Evolutionary conservation across 2,888 invertebrate species (phyloP).

Genomic region (Volucella inanis): DNA sequence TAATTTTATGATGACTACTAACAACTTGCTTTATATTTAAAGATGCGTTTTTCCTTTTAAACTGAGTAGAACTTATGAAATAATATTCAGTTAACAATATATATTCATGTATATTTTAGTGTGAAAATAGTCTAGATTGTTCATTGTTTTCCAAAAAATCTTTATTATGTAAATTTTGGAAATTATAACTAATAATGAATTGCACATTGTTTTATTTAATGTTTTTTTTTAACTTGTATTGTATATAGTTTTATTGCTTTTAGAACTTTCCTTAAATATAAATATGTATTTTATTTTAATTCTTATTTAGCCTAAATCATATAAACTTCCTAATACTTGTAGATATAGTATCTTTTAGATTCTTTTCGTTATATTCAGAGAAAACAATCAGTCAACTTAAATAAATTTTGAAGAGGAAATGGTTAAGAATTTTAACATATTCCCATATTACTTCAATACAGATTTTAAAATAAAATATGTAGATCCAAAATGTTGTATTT

Average conservation of each 20-base stretch:
- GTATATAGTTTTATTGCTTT: slow-evolving; percentile 81
- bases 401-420: slow-evolving; percentile 51
- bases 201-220: slow-evolving; percentile 61
- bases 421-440: slow-evolving; percentile 49
- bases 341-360: slow-evolving; percentile 59
- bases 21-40: slow-evolving; percentile 17
- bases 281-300: slow-evolving; percentile 74
- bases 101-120: slow-evolving; percentile 35
- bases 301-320: slow-evolving; percentile 65
- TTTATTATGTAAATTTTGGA: slow-evolving; percentile 46
- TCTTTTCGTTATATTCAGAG: slow-evolving; percentile 66
- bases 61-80: slow-evolving; percentile 30
- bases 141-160: slow-evolving; percentile 35
- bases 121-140: slow-evolving; percentile 62
- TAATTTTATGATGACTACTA: slow-evolving; percentile 22
- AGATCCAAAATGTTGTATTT: slow-evolving; percentile 58
- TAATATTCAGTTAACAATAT: neutral
- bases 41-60: slow-evolving; percentile 5
- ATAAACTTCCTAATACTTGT: slow-evolving; percentile 57
- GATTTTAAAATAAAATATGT: slow-evolving; percentile 53
- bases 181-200: slow-evolving; percentile 66
- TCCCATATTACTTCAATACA: slow-evolving; percentile 54
- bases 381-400: slow-evolving; percentile 70
- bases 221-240: slow-evolving; percentile 64
- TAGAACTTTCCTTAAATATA: slow-evolving; percentile 82